Percentiles rank a stretch among this genome's conserved stretches.
Evolutionary conservation across 1,140 invertebrate species (phyloP).

Genomic region (Scaptomyza graminum): DNA sequence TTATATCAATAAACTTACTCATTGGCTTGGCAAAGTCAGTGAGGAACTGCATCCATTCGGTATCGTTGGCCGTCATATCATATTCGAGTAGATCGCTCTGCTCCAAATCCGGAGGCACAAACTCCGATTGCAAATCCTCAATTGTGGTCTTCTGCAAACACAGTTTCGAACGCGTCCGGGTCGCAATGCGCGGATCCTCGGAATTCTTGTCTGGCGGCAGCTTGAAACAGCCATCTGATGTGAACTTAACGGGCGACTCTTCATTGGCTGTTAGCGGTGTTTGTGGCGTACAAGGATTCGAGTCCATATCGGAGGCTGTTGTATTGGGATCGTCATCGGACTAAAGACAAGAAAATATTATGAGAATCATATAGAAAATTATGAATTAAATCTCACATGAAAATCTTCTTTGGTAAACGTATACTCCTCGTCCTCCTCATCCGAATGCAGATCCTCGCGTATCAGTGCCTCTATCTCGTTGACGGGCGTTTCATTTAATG

Average conservation of each 20-base stretch:
- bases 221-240: conserved; percentile 89
- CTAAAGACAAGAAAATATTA: conserved; percentile 76
- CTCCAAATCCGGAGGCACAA: conserved; percentile 94
- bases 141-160: conserved; percentile 92
- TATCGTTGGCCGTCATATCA: conserved; percentile 87
- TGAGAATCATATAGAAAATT: too few species aligned
- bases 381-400: too few species aligned
- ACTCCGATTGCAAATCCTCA: conserved; percentile 93
- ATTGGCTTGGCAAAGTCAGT: conserved; percentile 90
- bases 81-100: conserved; percentile 91
- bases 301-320: conserved; percentile 87
- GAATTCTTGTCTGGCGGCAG: conserved; percentile 85
- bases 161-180: conserved; percentile 94
- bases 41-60: conserved; percentile 94
- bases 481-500: conserved; percentile 85
- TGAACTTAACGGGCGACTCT: conserved; percentile 83
- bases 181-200: conserved; percentile 90
- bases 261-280: conserved; percentile 77
- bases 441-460: conserved; percentile 91
- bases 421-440: conserved; percentile 95
- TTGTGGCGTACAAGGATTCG: conserved; percentile 86
- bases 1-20: conserved; percentile 71
- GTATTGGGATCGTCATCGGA: conserved; percentile 88
- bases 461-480: conserved; percentile 89
- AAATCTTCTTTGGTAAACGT: conserved; percentile 87